Evolutionary conservation across 2,797 vertebrate species (phyloP).

Genomic region (Sylvia borin): DNA sequence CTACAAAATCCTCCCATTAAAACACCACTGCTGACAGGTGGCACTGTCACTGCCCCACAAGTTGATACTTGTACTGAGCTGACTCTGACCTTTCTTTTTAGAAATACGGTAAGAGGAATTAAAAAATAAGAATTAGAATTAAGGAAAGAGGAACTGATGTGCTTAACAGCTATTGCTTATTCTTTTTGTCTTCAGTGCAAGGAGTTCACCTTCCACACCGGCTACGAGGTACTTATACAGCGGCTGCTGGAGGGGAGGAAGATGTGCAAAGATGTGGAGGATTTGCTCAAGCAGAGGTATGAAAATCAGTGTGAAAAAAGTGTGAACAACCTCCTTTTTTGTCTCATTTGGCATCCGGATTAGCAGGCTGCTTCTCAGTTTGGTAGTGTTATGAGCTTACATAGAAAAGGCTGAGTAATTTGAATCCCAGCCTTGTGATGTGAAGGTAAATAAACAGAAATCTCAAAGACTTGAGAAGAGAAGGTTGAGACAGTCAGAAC

Average conservation of each 20-base stretch:
- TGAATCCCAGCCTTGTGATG: not conserved
- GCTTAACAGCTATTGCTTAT: not conserved
- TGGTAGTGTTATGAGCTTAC: not conserved
- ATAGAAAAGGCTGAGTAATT: not conserved
- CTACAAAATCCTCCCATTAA: not conserved
- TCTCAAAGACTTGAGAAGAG: not conserved
- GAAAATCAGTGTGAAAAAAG: not conserved
- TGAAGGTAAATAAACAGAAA: not conserved
- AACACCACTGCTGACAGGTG: rapidly evolving
- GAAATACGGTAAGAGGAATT: not conserved
- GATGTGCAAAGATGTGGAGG: slow-evolving; percentile 95
- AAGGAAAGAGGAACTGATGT: not conserved
- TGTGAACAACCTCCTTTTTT: not conserved
- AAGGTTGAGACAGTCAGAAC: not conserved
- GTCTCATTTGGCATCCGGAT: not conserved
- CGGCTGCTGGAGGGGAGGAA: slow-evolving; percentile 88
- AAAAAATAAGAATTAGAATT: not conserved
- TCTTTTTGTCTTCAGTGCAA: slow-evolving; percentile 76
- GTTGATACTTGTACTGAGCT: not conserved
- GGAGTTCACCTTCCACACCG: slow-evolving; percentile 86
- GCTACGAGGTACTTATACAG: slow-evolving; percentile 88
- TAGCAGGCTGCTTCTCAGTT: not conserved
- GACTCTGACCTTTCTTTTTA: not conserved
- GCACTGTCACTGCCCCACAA: not conserved
- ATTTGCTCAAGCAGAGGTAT: slow-evolving; percentile 93